Evolutionary conservation across 1,140 invertebrate genomes (phyloP).

Genomic region (Drosophila mayri): DNA sequence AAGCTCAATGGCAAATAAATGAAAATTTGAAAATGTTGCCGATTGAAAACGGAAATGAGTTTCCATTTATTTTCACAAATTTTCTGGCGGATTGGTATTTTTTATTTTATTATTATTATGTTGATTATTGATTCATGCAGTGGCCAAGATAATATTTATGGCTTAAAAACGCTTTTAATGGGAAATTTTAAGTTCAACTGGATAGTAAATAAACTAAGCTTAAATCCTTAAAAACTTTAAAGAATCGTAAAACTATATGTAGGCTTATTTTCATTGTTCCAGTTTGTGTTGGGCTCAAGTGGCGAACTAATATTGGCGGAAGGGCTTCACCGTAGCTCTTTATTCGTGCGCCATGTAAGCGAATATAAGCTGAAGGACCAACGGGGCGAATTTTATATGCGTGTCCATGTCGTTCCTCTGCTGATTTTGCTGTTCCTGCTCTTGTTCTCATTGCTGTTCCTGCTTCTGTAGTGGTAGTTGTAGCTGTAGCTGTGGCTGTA

Average conservation of each 20-base stretch:
- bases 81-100: not conserved
- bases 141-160: not conserved
- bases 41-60: not conserved
- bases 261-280: not conserved
- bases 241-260: not conserved
- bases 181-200: not conserved
- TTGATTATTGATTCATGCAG: not conserved
- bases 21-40: not conserved
- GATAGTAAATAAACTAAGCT: not conserved
- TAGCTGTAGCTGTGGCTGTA: conserved; percentile 54
- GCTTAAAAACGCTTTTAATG: not conserved
- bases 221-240: not conserved
- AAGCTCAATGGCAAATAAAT: not conserved
- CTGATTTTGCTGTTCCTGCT: conserved; percentile 44
- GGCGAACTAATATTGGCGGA: not conserved
- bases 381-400: conserved; percentile 50
- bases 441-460: conserved; percentile 33
- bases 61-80: not conserved
- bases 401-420: conserved; percentile 54
- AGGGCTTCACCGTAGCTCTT: conserved; percentile 26
- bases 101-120: no score
- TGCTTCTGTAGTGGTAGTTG: conserved; percentile 9
- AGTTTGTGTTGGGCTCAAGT: conserved; percentile 1
- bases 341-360: conserved; percentile 14
- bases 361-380: conserved; percentile 41